phyloP scores from a whole-genome alignment of 2,797 vertebrate genomes.

The Miichthys miiuy region DNA sequence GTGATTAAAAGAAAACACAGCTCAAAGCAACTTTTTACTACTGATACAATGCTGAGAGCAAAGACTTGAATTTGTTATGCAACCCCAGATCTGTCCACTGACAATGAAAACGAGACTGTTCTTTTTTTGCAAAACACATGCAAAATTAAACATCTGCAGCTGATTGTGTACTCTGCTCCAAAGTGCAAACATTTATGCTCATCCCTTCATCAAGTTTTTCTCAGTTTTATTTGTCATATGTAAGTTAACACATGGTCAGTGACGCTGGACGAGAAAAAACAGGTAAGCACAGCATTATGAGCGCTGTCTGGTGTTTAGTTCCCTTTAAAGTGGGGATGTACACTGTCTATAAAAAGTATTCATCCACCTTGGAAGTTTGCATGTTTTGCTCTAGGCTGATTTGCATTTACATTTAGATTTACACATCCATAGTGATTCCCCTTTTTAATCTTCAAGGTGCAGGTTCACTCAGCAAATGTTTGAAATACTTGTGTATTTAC shows the following conservation, averaged over 20 bases:
- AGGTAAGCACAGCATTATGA: too few relatives aligned
- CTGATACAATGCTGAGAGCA: conserved; percentile 29
- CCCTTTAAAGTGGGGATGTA: neutral
- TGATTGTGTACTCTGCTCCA: neutral
- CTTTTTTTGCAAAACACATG: conserved; percentile 13
- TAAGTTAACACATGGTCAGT: too few relatives aligned
- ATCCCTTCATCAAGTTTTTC: too few relatives aligned
- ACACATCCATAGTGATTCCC: neutral
- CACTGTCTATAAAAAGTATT: neutral
- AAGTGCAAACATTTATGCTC: neutral
- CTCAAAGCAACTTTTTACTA: conserved; percentile 29
- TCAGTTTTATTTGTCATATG: too few relatives aligned
- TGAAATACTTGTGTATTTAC: neutral
- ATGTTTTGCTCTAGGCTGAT: neutral
- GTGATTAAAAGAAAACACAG: conserved; percentile 21
- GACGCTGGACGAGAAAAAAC: too few relatives aligned
- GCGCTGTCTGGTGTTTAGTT: neutral
- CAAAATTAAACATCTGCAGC: neutral
- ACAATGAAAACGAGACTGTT: conserved; percentile 30
- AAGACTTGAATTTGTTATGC: conserved; percentile 33
- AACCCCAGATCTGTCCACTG: conserved; percentile 28
- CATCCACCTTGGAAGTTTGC: neutral
- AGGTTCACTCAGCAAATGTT: neutral
- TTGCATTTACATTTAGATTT: neutral
- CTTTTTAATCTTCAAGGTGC: neutral